Base-by-base conservation (phyloP, 2,113 vertebrate genomes). In the Python bivittatus region DNA sequence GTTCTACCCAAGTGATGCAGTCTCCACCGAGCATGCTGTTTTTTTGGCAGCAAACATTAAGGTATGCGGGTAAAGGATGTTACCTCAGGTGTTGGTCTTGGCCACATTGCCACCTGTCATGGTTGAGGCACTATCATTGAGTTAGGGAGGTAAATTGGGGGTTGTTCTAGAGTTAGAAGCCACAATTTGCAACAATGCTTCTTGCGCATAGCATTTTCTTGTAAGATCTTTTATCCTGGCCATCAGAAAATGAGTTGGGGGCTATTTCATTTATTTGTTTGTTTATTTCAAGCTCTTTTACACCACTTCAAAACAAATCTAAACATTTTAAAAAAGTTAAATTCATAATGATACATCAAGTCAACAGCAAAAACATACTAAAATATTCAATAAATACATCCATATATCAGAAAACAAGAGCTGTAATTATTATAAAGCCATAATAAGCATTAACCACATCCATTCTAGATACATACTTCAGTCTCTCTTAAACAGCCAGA, bases 1-100 rank as follows among this genome's bases (percentile, higher is more conserved):
- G 91, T 99, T 99, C 97, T 99, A 99, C 92, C 98, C 98, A 61
- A 98, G 98, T 89, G 98, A 99, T 42, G 98, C 97, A 0, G 94
- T 98, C n/a, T 98, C 98, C 0, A 97, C 98, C 0, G 98, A 99
- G 93, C 95, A 97, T 25, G 98, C 98, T 1, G 97, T 99, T 5
- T 98, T 96, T 94, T 92, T 99, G 7, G 95, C 98, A 8, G 98
- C 98, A 17, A 98, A 98, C 94, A 98, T 97, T 38, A 97, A 98
- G 98, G 98, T 99, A 93, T 6, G 44, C 27, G 33, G 56, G 20
- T 84, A 23, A 53, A 38, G 13, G 6, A 54, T 79, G 23, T 25
- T 8, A 42, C 12, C 64, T 22, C 6, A n/a, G 6, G 12, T 86
- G 9, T 27, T 13, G n/a, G 12, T 15, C 42, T 61, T 87, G 22